Evolutionary conservation across 2,888 invertebrate species (phyloP).

Genomic region (Tyria jacobaeae): DNA sequence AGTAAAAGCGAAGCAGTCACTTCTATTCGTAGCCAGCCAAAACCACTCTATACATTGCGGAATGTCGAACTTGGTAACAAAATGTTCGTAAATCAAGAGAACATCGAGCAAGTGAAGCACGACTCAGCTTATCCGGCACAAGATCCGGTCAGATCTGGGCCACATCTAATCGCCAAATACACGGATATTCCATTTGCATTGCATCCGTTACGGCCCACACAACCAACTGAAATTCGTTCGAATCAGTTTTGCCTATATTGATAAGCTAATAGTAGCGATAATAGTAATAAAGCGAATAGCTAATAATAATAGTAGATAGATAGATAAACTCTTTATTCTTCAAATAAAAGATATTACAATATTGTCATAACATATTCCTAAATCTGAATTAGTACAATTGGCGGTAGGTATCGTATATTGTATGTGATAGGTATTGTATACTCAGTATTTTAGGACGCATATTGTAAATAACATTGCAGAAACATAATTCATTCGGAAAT

Average conservation of each 20-base stretch:
- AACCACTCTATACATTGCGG: slow-evolving; percentile 30
- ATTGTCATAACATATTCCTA: too few species aligned
- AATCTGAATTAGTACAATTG: too few species aligned
- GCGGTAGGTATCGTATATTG: too few species aligned
- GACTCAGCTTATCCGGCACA: slow-evolving; percentile 66
- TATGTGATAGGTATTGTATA: slow-evolving; percentile 10
- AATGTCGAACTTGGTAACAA: slow-evolving; percentile 42
- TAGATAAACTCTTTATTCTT: too few species aligned
- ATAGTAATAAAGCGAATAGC: too few species aligned
- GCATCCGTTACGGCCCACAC: slow-evolving; percentile 61
- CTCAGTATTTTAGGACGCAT: background rate
- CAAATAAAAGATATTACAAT: too few species aligned
- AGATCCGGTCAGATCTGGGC: slow-evolving; percentile 62
- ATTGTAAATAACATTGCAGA: background rate
- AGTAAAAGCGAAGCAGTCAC: slow-evolving; percentile 27
- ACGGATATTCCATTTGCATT: slow-evolving; percentile 77
- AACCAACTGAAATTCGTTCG: slow-evolving; percentile 51
- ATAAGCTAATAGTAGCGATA: slow-evolving; percentile 17
- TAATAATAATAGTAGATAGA: too few species aligned
- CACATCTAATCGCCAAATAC: slow-evolving; percentile 70
- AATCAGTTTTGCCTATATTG: slow-evolving; percentile 34
- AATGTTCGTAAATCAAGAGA: slow-evolving; percentile 46
- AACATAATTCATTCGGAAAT: background rate
- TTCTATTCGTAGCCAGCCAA: slow-evolving; percentile 8
- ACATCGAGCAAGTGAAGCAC: slow-evolving; percentile 56